Evolutionary conservation across 2,113 vertebrate species (phyloP).

Genomic region (Apteryx mantelli): DNA sequence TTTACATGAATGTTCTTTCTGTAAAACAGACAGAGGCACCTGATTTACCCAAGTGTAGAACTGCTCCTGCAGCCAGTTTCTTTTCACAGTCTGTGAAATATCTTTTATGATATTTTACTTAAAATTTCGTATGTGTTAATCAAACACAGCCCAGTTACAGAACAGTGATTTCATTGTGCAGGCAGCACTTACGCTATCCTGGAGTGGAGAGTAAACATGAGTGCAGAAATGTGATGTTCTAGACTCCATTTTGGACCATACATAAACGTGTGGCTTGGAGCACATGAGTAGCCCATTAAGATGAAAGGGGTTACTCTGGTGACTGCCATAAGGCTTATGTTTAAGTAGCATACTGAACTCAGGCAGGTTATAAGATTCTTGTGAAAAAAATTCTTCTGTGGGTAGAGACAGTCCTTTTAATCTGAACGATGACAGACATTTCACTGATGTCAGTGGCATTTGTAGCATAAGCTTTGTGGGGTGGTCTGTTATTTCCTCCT

Average conservation of each 20-base stretch:
- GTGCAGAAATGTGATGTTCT: not conserved
- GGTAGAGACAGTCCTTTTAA: not conserved
- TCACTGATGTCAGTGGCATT: not conserved
- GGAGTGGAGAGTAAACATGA: not conserved
- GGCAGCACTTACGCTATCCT: not conserved
- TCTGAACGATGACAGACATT: not conserved
- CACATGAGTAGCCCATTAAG: not conserved
- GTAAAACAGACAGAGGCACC: not conserved
- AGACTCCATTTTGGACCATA: not conserved
- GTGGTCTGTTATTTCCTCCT: not conserved
- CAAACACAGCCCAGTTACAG: not conserved
- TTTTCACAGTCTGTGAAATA: not conserved
- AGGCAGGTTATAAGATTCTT: not conserved
- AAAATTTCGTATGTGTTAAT: not conserved
- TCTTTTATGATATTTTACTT: not conserved
- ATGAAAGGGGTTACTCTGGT: not conserved
- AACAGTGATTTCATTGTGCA: not conserved
- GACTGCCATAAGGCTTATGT: not conserved
- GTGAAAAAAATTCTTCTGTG: not conserved
- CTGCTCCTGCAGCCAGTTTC: not conserved
- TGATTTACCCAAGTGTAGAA: accelerated
- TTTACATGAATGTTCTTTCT: not conserved
- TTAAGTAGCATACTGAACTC: not conserved
- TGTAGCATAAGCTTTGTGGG: not conserved
- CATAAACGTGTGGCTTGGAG: not conserved